Conservation (phyloP, 2,888 invertebrate species). For the Troglohyphantes excavatus region DNA sequence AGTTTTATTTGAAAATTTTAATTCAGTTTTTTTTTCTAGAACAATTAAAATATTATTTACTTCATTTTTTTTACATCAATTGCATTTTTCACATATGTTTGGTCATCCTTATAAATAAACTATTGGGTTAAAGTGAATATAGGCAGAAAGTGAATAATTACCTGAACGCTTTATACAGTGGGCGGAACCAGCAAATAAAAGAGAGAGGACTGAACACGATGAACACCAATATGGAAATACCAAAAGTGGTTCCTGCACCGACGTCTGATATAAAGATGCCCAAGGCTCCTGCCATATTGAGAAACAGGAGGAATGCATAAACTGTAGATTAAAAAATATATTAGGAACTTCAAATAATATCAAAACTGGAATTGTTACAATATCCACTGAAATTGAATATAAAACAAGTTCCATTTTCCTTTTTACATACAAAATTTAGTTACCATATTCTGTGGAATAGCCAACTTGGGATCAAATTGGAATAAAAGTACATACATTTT, state of each 20-base stretch:
- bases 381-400: too few relatives aligned
- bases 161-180: conserved; percentile 98
- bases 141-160: conserved; percentile 81
- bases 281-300: conserved; percentile 93
- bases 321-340: conserved; percentile 85
- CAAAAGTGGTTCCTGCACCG: conserved; percentile 86
- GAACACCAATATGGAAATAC: conserved; percentile 93
- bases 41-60: too few relatives aligned
- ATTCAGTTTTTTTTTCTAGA: too few relatives aligned
- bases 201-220: conserved; percentile 97
- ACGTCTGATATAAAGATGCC: conserved; percentile 86
- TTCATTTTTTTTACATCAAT: too few relatives aligned
- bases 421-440: neutral
- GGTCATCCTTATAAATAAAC: too few relatives aligned
- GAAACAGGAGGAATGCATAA: conserved; percentile 91
- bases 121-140: too few relatives aligned
- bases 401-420: neutral
- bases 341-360: neutral
- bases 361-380: too few relatives aligned
- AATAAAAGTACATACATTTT: too few relatives aligned
- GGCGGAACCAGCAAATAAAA: conserved; percentile 99
- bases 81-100: too few relatives aligned
- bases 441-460: neutral
- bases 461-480: too few relatives aligned
- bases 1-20: too few relatives aligned